phyloP scores from a whole-genome alignment of 2,797 vertebrate species.

The Chromobotia macracanthus region DNA sequence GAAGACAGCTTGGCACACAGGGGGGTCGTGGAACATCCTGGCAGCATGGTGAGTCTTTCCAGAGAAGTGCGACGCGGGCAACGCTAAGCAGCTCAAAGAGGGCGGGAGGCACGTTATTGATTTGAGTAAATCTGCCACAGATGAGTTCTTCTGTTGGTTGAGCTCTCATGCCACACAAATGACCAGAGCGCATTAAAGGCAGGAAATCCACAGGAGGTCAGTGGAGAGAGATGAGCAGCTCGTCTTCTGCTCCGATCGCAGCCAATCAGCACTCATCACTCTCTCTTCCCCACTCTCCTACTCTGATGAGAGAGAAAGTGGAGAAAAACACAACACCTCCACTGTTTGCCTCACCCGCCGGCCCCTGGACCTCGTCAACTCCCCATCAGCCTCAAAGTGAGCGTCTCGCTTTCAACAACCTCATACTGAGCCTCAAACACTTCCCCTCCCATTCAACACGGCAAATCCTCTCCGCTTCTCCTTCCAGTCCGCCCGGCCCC shows the following conservation, averaged over 20 bases:
- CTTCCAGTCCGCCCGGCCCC: constrained; percentile 35
- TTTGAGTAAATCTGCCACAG: constrained; percentile 75
- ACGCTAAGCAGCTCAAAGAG: constrained; percentile 68
- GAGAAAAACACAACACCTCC: constrained; percentile 64
- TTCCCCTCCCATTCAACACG: constrained; percentile 10
- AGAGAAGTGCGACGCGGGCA: constrained; percentile 60
- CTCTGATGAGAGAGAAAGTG: constrained; percentile 50
- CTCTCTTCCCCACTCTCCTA: constrained; percentile 56
- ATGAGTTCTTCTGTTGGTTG: constrained; percentile 72
- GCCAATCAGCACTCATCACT: constrained; percentile 70
- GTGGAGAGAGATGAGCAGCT: constrained; percentile 72
- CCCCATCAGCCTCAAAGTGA: constrained; percentile 57
- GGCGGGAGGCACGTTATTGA: constrained; percentile 66
- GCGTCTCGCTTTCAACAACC: constrained; percentile 40
- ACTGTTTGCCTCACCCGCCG: constrained; percentile 56
- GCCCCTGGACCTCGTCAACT: constrained; percentile 61
- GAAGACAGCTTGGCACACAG: constrained; percentile 45
- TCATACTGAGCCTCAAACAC: constrained; percentile 41
- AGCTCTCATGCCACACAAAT: constrained; percentile 74
- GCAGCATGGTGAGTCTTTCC: constrained; percentile 53
- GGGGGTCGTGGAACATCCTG: constrained; percentile 61
- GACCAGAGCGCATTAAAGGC: constrained; percentile 75
- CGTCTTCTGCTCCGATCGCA: constrained; percentile 67
- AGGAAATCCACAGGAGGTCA: constrained; percentile 65
- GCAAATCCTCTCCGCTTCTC: constrained; percentile 25